Percentiles rank a stretch among this genome's conserved stretches.
phyloP scores from a whole-genome alignment of 2,888 invertebrate genomes.

The Malacosoma neustria region DNA sequence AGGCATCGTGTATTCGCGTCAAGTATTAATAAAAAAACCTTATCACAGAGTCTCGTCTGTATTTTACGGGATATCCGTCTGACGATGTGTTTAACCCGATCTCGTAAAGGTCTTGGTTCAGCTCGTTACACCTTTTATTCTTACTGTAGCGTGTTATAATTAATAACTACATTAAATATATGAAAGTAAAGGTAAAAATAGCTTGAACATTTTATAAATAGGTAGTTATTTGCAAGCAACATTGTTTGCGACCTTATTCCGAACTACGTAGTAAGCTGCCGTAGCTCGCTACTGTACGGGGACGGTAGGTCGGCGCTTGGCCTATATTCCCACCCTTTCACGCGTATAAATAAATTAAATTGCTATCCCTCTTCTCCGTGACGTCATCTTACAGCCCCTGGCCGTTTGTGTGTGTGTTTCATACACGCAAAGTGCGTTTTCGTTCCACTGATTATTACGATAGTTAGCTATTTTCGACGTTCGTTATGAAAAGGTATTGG shows the following conservation, averaged over 20 bases:
- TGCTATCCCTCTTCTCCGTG: slow-evolving; percentile 42
- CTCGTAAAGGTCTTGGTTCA: too few species aligned
- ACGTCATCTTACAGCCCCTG: slow-evolving; percentile 61
- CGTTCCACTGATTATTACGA: slow-evolving; percentile 30
- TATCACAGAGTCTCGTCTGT: too few species aligned
- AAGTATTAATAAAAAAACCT: too few species aligned
- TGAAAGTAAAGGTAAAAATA: too few species aligned
- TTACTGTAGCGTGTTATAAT: too few species aligned
- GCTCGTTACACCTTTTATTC: too few species aligned
- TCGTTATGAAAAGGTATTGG: not conserved
- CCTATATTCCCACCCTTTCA: slow-evolving; percentile 61
- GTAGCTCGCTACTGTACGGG: slow-evolving; percentile 43
- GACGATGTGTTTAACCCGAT: too few species aligned
- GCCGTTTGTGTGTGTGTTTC: slow-evolving; percentile 39
- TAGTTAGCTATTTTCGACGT: slow-evolving; percentile 10
- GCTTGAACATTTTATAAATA: not conserved
- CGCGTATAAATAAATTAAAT: slow-evolving; percentile 15
- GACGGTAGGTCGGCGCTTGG: slow-evolving; percentile 69
- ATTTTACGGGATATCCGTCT: too few species aligned
- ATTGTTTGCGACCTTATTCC: slow-evolving; percentile 38
- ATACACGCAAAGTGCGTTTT: slow-evolving; percentile 31
- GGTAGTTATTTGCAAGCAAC: not conserved
- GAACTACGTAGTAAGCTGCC: slow-evolving; percentile 36
- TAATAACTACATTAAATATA: too few species aligned
- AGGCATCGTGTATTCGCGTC: too few species aligned